phyloP scores from a whole-genome alignment of 2,797 vertebrate species.

The Dipus sagitta region DNA sequence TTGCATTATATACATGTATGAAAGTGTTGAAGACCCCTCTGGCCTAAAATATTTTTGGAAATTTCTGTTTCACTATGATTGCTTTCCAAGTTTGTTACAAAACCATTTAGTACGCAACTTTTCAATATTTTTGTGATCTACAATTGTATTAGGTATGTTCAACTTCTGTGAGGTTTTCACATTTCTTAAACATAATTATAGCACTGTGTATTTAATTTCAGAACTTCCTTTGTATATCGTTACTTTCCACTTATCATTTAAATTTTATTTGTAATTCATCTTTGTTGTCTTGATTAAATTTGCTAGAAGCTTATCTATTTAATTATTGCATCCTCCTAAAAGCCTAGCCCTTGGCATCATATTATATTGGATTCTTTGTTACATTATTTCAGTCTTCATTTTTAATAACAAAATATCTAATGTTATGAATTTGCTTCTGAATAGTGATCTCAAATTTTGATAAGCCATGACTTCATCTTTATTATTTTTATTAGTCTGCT shows the following conservation, averaged over 20 bases:
- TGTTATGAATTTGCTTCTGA: conserved; percentile 66
- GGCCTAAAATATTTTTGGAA: conserved; percentile 28
- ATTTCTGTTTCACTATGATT: conserved; percentile 56
- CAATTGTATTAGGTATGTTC: conserved; percentile 53
- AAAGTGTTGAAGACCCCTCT: too few relatives aligned
- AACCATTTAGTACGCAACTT: conserved; percentile 30
- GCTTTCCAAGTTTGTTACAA: conserved; percentile 39
- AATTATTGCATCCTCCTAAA: background rate
- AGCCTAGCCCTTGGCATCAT: conserved; percentile 24
- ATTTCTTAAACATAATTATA: conserved; percentile 43
- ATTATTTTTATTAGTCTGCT: conserved; percentile 53
- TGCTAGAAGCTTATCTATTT: conserved; percentile 68
- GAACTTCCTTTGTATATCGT: conserved; percentile 3
- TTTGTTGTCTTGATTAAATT: conserved; percentile 75
- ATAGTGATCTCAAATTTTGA: conserved; percentile 66
- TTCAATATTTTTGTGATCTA: conserved; percentile 35
- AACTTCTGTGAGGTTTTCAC: conserved; percentile 60
- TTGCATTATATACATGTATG: too few relatives aligned
- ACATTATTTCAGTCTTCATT: conserved; percentile 65
- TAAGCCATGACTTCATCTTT: conserved; percentile 51
- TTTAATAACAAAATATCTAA: conserved; percentile 74
- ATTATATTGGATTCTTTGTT: conserved; percentile 63
- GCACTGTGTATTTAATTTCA: conserved; percentile 40
- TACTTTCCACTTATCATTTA: conserved; percentile 61
- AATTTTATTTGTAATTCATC: conserved; percentile 68